Evolutionary conservation across 30 jellyfish, hydroid and myxozoan species (phyloP).

Genomic region (Pseudorhiza aurosa): DNA sequence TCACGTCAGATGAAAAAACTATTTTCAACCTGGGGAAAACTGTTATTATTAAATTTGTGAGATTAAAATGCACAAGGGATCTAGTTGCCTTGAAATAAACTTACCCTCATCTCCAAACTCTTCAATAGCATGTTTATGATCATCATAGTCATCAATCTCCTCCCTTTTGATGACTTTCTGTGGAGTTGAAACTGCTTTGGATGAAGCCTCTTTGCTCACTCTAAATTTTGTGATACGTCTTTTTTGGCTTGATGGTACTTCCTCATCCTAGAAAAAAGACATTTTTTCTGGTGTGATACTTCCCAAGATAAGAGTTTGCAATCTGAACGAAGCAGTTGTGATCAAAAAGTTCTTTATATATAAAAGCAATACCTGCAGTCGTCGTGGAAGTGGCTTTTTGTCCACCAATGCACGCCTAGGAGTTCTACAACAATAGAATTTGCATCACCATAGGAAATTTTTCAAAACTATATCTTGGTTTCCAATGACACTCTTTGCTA

Average conservation of each 20-base stretch:
- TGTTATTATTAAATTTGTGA: too few species aligned
- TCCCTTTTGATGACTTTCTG: neutral
- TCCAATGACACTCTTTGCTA: too few species aligned
- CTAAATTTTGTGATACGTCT: constrained; percentile 24
- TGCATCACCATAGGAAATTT: too few species aligned
- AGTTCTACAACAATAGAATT: constrained; percentile 21
- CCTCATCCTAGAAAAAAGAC: constrained; percentile 4
- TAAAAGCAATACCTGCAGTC: constrained; percentile 71
- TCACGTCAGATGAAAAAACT: too few species aligned
- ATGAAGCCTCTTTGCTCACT: constrained; percentile 18
- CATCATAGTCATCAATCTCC: neutral
- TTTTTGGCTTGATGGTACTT: neutral
- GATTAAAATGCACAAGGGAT: too few species aligned
- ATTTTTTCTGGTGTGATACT: neutral
- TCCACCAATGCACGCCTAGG: constrained; percentile 37
- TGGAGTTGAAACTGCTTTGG: constrained; percentile 5
- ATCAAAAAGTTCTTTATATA: too few species aligned
- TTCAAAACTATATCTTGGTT: too few species aligned
- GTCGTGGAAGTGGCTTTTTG: constrained; percentile 25
- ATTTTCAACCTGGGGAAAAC: too few species aligned
- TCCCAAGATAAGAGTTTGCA: neutral
- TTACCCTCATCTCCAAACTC: neutral
- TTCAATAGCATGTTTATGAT: neutral
- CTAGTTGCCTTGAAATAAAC: too few species aligned
- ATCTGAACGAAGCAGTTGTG: too few species aligned